Conservation (phyloP, 2,888 invertebrate species). For the Mellilla xanthometata region DNA sequence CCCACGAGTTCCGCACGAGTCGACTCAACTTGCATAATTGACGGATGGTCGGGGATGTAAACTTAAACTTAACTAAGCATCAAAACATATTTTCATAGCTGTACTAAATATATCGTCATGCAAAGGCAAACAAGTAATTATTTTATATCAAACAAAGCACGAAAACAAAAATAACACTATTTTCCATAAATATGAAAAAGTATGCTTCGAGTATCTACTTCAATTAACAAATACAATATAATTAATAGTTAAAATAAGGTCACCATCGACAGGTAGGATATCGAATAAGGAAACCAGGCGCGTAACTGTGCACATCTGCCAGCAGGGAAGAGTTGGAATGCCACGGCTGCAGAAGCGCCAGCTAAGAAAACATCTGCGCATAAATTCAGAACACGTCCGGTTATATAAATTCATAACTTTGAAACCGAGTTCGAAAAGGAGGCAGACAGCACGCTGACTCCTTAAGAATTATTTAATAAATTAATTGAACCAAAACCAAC, state of each 20-base stretch:
- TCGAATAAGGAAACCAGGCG: slow-evolving; percentile 25
- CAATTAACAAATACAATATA: no score
- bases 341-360: slow-evolving; percentile 51
- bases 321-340: slow-evolving; percentile 42
- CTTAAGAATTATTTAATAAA: slow-evolving; percentile 73
- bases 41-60: slow-evolving; percentile 28
- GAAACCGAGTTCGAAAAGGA: slow-evolving; percentile 50
- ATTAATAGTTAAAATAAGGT: not conserved
- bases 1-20: slow-evolving; percentile 41
- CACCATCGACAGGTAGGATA: slow-evolving; percentile 18
- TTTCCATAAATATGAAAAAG: no score
- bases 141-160: no score
- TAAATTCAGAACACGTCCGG: slow-evolving; percentile 73
- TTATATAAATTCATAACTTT: slow-evolving; percentile 77
- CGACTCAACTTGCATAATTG: slow-evolving; percentile 32
- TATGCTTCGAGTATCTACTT: no score
- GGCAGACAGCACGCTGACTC: slow-evolving; percentile 64
- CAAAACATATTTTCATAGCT: slow-evolving; percentile 5
- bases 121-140: no score
- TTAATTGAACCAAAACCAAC: slow-evolving; percentile 72
- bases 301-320: slow-evolving; percentile 42
- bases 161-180: no score
- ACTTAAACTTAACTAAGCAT: slow-evolving; percentile 17
- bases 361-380: slow-evolving; percentile 65
- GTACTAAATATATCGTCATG: no score